phyloP scores from a whole-genome alignment of 2,113 vertebrate genomes.

The Rhagologus leucostigma region DNA sequence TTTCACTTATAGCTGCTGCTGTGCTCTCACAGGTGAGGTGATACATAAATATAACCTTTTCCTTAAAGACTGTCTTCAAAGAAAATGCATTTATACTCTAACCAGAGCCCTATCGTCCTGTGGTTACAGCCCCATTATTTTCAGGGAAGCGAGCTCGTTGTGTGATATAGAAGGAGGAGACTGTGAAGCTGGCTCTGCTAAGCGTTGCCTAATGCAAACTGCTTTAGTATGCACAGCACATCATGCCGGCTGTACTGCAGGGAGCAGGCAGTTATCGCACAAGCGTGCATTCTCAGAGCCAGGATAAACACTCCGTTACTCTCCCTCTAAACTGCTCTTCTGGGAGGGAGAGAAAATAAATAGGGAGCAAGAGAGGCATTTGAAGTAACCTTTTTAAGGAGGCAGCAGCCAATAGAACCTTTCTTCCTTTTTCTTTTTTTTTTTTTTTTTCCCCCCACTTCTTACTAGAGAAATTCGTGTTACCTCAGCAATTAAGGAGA shows the following conservation, averaged over 20 bases:
- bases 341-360: conserved; percentile 58
- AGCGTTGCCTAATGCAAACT: conserved; percentile 60
- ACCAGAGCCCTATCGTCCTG: background rate
- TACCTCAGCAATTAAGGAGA: conserved; percentile 53
- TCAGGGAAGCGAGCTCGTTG: background rate
- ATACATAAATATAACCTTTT: background rate
- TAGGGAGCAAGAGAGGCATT: background rate
- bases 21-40: background rate
- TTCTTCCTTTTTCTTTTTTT: background rate
- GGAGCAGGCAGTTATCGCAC: conserved; percentile 68
- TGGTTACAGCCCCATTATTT: background rate
- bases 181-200: conserved; percentile 39
- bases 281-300: conserved; percentile 57
- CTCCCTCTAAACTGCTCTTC: conserved; percentile 63
- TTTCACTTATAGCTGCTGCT: background rate
- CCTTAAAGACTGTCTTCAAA: background rate
- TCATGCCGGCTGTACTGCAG: conserved; percentile 61
- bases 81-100: background rate
- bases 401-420: conserved; percentile 35
- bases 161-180: conserved; percentile 43
- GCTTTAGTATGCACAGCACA: conserved; percentile 69
- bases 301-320: conserved; percentile 68
- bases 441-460: background rate
- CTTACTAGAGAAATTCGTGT: conserved; percentile 46
- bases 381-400: conserved; percentile 56